These are phyloP conservation scores for Uropsilus gracilis DNA, from an alignment of 2,113 vertebrate species.

Conservation along the genomic window DNA sequence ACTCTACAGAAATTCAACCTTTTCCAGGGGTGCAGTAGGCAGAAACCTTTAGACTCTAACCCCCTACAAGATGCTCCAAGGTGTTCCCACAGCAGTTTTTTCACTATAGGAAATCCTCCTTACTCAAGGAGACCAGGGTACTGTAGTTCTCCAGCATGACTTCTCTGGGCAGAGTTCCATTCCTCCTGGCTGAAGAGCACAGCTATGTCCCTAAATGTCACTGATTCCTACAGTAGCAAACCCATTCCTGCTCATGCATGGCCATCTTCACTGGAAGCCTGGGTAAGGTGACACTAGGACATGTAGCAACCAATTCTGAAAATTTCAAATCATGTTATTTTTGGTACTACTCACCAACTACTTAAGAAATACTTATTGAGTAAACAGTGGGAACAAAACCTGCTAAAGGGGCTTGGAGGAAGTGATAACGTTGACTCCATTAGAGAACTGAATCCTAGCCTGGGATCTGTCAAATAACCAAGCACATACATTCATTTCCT, in stretches of 20 bases:
- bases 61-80: background rate
- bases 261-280: background rate
- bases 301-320: background rate
- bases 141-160: conserved; percentile 71
- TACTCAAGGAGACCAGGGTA: conserved; percentile 19
- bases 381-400: background rate
- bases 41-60: background rate
- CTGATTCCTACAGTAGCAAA: background rate
- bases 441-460: background rate
- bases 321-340: background rate
- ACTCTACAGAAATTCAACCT: background rate
- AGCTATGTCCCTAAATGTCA: conserved; percentile 1
- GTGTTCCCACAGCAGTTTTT: too few relatives aligned
- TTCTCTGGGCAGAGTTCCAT: conserved; percentile 56
- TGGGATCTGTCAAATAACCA: background rate
- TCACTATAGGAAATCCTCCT: background rate
- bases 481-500: background rate
- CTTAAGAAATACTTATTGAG: background rate
- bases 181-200: conserved; percentile 48
- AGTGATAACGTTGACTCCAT: background rate
- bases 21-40: background rate
- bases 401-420: too few relatives aligned
- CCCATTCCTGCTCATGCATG: background rate
- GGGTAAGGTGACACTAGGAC: background rate
- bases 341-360: background rate